These are phyloP conservation scores for Polyergus mexicanus DNA, from an alignment of 1,140 invertebrate genomes.

Conservation along the genomic window DNA sequence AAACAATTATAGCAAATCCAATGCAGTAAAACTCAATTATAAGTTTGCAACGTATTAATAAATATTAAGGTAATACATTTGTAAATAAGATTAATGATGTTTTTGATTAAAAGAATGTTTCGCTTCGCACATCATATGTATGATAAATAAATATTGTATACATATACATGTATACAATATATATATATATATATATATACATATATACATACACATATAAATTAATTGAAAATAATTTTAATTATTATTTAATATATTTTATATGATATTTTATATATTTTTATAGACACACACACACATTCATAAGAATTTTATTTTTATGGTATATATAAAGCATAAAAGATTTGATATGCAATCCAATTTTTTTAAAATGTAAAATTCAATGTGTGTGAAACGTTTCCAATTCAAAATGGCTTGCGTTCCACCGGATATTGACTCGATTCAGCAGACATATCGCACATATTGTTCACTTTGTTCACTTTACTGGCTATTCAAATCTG, in stretches of 20 bases:
- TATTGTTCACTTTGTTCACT: slow-evolving; percentile 78
- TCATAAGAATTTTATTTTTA: too few relatives aligned
- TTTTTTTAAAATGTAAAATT: slow-evolving; percentile 34
- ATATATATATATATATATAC: too few relatives aligned
- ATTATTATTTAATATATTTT: too few relatives aligned
- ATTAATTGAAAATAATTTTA: too few relatives aligned
- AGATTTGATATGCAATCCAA: slow-evolving; percentile 2
- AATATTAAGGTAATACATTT: slow-evolving; percentile 9
- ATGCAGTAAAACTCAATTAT: slow-evolving; percentile 26
- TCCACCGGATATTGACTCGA: slow-evolving; percentile 77
- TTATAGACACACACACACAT: too few relatives aligned
- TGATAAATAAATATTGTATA: background rate
- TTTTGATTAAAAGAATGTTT: background rate
- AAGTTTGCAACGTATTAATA: background rate
- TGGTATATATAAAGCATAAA: too few relatives aligned
- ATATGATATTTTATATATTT: too few relatives aligned
- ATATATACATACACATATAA: too few relatives aligned
- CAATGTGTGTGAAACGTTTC: slow-evolving; percentile 1
- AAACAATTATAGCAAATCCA: background rate
- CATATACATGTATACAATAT: too few relatives aligned
- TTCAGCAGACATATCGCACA: slow-evolving; percentile 74
- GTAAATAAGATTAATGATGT: background rate
- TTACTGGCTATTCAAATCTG: slow-evolving; percentile 73
- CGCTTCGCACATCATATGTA: background rate
- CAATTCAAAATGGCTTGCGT: slow-evolving; percentile 58